Conservation (phyloP, 2,113 vertebrate species). For the Oryzias javanicus region DNA sequence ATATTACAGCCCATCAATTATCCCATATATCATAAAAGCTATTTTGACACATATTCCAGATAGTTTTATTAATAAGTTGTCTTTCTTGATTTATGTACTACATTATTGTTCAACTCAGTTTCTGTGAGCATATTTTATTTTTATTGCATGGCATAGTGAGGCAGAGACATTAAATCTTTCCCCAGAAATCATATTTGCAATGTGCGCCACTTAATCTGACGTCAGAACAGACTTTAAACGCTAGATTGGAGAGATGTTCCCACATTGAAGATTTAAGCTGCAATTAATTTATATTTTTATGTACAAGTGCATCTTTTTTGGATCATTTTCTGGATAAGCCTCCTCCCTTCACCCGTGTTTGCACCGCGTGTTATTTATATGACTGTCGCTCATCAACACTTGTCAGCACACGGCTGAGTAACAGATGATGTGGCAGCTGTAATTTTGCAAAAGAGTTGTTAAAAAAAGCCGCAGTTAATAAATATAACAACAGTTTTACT, state of each 20-base stretch:
- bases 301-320: constrained; percentile 4
- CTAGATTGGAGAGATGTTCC: constrained; percentile 18
- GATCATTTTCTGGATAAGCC: constrained; percentile 14
- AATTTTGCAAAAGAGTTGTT: constrained; percentile 10
- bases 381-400: constrained; percentile 27
- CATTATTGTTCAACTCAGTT: constrained; percentile 25
- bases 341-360: constrained; percentile 17
- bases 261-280: constrained; percentile 33
- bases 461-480: constrained; percentile 18
- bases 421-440: constrained; percentile 19
- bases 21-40: constrained; percentile 1
- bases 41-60: not conserved
- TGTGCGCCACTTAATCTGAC: constrained; percentile 28
- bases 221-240: constrained; percentile 19
- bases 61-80: not conserved
- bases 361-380: constrained; percentile 35
- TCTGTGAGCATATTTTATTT: constrained; percentile 35
- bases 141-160: constrained; percentile 4
- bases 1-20: not conserved
- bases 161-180: not conserved
- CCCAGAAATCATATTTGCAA: constrained; percentile 20
- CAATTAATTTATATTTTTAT: constrained; percentile 26
- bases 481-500: constrained; percentile 13
- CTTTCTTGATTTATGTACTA: constrained; percentile 1
- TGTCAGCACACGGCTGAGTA: constrained; percentile 11